These are phyloP conservation scores for Poeciliopsis turneri DNA, from an alignment of 2,797 vertebrate genomes.

Conservation along the genomic window DNA sequence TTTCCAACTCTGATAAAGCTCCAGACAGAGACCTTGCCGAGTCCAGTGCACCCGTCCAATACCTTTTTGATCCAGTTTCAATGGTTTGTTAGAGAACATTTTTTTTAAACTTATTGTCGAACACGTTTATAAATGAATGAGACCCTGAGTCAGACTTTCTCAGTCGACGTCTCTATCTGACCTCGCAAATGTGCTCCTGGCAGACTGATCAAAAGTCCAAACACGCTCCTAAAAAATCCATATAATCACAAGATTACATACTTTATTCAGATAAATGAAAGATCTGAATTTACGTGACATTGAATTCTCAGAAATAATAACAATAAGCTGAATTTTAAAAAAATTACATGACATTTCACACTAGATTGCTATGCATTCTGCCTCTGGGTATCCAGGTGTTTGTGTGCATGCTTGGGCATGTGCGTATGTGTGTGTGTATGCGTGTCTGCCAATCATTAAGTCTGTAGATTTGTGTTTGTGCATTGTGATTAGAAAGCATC, in stretches of 20 bases:
- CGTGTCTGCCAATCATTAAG: too few species aligned
- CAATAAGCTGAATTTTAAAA: background rate
- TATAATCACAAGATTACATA: background rate
- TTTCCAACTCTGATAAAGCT: background rate
- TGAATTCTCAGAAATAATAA: background rate
- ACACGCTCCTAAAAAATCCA: background rate
- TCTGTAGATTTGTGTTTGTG: too few species aligned
- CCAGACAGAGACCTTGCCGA: background rate
- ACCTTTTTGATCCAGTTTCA: background rate
- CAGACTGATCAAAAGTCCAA: background rate
- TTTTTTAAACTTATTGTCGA: background rate
- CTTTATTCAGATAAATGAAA: background rate
- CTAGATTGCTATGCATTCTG: background rate
- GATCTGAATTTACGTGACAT: background rate
- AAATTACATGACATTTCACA: background rate
- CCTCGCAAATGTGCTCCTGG: background rate
- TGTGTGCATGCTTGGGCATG: too few species aligned
- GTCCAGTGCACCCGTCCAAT: background rate
- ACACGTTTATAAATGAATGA: background rate
- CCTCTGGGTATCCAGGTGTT: background rate
- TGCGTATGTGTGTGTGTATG: too few species aligned
- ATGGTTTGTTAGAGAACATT: background rate
- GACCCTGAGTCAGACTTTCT: background rate
- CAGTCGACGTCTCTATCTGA: background rate
- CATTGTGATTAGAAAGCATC: too few species aligned